Evolutionary conservation across 2,888 invertebrate species (phyloP).

Genomic region (Rhagium mordax): DNA sequence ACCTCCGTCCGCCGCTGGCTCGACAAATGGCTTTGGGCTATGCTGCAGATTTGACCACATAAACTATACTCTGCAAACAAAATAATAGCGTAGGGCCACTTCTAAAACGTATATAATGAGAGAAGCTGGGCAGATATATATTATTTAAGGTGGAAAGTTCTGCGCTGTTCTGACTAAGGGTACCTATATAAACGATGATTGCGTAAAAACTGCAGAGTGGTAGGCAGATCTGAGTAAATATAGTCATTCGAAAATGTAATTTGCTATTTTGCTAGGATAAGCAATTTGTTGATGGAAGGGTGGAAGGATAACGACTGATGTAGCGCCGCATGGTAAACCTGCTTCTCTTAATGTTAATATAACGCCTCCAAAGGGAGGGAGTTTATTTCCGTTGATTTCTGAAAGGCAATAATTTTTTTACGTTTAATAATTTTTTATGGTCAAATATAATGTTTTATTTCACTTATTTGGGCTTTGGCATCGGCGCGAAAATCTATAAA

Average conservation of each 20-base stretch:
- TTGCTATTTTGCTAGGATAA: background rate
- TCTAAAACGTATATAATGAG: conserved; percentile 24
- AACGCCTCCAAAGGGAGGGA: too few relatives aligned
- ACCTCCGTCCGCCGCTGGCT: conserved; percentile 10
- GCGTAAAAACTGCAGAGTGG: background rate
- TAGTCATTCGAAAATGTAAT: background rate
- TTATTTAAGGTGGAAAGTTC: conserved; percentile 1
- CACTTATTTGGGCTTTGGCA: too few relatives aligned
- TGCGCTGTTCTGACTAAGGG: background rate
- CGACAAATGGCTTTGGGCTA: conserved; percentile 17
- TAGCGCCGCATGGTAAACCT: background rate
- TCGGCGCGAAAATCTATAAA: too few relatives aligned
- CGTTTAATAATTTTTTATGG: too few relatives aligned
- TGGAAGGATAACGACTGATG: background rate
- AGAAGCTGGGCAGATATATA: conserved; percentile 1
- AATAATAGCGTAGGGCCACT: conserved; percentile 21
- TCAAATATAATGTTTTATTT: too few relatives aligned
- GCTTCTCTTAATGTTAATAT: background rate
- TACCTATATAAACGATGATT: background rate
- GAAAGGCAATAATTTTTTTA: too few relatives aligned
- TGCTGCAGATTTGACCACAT: conserved; percentile 21
- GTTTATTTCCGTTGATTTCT: too few relatives aligned
- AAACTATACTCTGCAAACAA: conserved; percentile 30
- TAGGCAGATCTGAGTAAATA: background rate
- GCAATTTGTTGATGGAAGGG: background rate